phyloP scores from a whole-genome alignment of 2,888 invertebrate genomes.

The Dryocosmus kuriphilus region DNA sequence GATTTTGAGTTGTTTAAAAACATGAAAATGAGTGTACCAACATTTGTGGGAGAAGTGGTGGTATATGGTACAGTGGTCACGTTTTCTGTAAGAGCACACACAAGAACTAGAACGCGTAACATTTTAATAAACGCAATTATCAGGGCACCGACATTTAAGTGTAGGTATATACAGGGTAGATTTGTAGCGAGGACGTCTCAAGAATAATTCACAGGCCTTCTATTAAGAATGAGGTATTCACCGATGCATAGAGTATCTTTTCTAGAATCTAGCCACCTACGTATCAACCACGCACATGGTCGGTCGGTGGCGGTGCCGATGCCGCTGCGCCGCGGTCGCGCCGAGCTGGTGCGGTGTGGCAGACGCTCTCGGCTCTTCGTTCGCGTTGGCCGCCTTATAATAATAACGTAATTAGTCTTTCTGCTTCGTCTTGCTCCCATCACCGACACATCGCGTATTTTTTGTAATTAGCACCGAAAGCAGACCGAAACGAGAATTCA shows the following conservation, averaged over 20 bases:
- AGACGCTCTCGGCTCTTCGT: not conserved
- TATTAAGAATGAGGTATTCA: not conserved
- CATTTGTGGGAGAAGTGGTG: not conserved
- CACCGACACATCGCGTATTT: constrained; percentile 6
- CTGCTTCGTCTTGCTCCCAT: constrained; percentile 44
- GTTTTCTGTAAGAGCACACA: constrained; percentile 64
- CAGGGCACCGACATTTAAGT: constrained; percentile 61
- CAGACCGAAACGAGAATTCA: constrained; percentile 26
- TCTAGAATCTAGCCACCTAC: constrained; percentile 39
- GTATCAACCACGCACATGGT: constrained; percentile 24
- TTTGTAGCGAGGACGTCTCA: constrained; percentile 5
- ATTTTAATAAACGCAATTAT: constrained; percentile 77
- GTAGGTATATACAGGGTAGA: constrained; percentile 10
- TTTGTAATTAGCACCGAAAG: constrained; percentile 24
- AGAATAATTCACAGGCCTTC: constrained; percentile 2
- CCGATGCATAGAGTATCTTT: not conserved
- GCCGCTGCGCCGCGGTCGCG: too few relatives aligned
- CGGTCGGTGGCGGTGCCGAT: not conserved
- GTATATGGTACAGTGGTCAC: constrained; percentile 61
- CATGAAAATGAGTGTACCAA: not conserved
- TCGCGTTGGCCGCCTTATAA: constrained; percentile 57
- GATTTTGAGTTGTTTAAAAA: not conserved
- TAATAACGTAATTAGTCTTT: constrained; percentile 68
- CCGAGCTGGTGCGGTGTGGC: too few relatives aligned
- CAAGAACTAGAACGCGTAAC: constrained; percentile 77